These are phyloP conservation scores for Pelagia noctiluca DNA, from an alignment of 30 jellyfish, hydroid and myxozoan genomes.

Conservation along the genomic window DNA sequence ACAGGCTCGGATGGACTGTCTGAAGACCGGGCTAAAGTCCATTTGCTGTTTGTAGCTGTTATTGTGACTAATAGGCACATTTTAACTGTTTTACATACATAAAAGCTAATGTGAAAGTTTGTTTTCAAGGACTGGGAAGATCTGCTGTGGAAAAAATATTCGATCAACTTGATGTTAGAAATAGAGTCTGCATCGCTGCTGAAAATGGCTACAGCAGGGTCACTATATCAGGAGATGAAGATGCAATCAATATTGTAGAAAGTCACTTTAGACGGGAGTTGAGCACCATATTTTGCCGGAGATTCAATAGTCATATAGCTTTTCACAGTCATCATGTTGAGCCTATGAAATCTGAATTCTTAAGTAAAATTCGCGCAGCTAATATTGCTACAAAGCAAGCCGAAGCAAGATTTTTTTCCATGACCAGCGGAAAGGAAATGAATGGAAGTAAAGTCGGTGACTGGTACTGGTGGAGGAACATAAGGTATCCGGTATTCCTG, in stretches of 20 bases:
- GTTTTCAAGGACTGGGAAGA: too few species aligned
- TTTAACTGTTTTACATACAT: too few species aligned
- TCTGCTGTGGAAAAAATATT: background rate
- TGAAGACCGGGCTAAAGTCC: too few species aligned
- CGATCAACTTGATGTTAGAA: background rate
- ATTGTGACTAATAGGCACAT: too few species aligned
- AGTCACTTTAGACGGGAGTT: background rate
- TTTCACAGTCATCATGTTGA: conserved; percentile 73
- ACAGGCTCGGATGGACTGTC: too few species aligned
- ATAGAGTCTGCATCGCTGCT: conserved; percentile 55
- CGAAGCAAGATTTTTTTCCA: too few species aligned
- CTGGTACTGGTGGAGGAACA: conserved; percentile 57
- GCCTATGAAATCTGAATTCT: conserved; percentile 18
- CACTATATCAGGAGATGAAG: conserved; percentile 64
- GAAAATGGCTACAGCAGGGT: conserved; percentile 44
- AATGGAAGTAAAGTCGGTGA: conserved; percentile 15
- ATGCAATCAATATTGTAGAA: conserved; percentile 25
- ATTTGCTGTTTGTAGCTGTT: too few species aligned
- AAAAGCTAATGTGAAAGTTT: too few species aligned
- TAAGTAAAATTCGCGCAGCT: conserved; percentile 1
- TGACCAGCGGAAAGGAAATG: conserved; percentile 40
- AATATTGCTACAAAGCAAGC: conserved; percentile 29
- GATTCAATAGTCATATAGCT: conserved; percentile 42
- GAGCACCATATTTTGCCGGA: conserved; percentile 4
- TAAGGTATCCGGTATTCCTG: conserved; percentile 46